These are phyloP conservation scores for Helarctos malayanus DNA, from an alignment of 2,797 vertebrate species.

Conservation along the genomic window DNA sequence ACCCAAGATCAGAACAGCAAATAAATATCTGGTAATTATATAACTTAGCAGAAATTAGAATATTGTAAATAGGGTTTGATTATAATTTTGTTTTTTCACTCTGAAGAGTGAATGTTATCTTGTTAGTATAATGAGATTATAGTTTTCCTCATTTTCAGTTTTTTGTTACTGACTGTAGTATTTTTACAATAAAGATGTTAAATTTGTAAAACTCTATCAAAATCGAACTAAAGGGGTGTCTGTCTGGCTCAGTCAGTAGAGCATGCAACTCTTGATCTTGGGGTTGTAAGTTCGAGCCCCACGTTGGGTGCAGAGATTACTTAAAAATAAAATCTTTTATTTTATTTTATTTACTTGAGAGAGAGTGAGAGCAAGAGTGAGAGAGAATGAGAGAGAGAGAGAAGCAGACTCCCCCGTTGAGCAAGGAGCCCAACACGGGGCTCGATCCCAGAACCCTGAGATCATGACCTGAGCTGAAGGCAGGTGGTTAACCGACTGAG, in stretches of 20 bases:
- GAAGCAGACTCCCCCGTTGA: neutral
- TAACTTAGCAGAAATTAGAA: neutral
- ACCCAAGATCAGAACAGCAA: conserved; percentile 52
- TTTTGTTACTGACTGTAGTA: neutral
- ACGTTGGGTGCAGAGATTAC: neutral
- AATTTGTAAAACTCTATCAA: conserved; percentile 48
- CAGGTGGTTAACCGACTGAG: neutral
- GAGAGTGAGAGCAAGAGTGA: neutral
- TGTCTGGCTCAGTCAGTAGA: neutral
- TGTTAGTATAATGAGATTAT: neutral
- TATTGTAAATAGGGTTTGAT: neutral
- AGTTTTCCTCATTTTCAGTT: neutral
- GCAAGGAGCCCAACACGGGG: neutral
- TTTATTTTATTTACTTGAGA: neutral
- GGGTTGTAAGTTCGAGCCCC: neutral
- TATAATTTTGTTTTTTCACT: neutral
- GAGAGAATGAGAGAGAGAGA: neutral
- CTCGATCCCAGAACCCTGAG: neutral
- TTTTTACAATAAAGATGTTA: conserved; percentile 58
- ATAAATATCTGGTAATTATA: conserved; percentile 28
- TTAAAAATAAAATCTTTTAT: neutral
- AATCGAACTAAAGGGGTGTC: neutral
- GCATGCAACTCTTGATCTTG: neutral
- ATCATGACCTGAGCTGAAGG: neutral
- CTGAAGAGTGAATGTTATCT: neutral